Base-by-base conservation (phyloP, 2,797 vertebrate species). In the Coregonus suidteri region DNA sequence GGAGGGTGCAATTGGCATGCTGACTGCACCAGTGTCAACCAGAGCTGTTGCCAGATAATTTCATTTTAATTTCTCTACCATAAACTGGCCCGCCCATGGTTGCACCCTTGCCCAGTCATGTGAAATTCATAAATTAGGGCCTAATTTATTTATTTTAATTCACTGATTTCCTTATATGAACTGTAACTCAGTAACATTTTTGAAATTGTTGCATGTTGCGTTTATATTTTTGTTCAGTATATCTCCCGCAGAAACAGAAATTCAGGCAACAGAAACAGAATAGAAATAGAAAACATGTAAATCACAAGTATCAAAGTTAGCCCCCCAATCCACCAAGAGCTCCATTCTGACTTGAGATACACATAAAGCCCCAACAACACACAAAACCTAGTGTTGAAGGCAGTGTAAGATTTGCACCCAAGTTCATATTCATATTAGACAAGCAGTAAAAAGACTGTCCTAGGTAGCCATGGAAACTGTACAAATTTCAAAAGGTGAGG, bases 401-500 rank as follows among this genome's bases (percentile, higher is more conserved):
- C 71, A 16, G 15, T 47, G n/a, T 31, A 72, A 16, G 20, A 72
- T 52, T 52, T 41, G 70, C 11, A 25, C 41, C 20, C 37, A 71
- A 25, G 41, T 47, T 47, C 41, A 47, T 6, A 37, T 71, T 20
- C n/a, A n/a, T 73, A 52, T 31, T 34, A 73, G 30, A 73, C 71
- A 73, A 11, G 53, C 71, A 35, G 15, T 51, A 73, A 69, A 73
- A 79, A 82, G 77, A 83, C 87, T 25, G 25, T 41, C 2, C 41
- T 41, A 41, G 41, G 51, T 85, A 77, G 74, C 79, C 87, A 85
- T 91, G 89, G 88, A 87, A 86, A 82, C 53, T 3, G 9, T 9
- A 7, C 41, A 7, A 41, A 41, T 35, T 75, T 72, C 20, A 20
- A 64, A 68, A 13, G 51, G 30, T 47, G 54, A 56, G 14, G 4